phyloP scores from a whole-genome alignment of 2,888 invertebrate genomes.

The Kuschelorhynchus macadamiae region DNA sequence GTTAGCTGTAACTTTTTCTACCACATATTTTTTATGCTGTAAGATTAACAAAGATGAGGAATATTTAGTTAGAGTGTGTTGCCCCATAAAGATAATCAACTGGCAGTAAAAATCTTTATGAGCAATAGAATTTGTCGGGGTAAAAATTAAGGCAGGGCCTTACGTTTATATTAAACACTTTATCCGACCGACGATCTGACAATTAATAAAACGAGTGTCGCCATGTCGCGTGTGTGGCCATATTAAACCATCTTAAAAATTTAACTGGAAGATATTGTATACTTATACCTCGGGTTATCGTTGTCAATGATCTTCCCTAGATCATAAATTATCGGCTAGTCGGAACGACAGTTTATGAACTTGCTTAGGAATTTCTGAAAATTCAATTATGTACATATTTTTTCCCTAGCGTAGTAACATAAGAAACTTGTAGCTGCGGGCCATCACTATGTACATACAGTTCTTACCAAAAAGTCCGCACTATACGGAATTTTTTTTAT shows the following conservation, averaged over 20 bases:
- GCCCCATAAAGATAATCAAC: too few relatives aligned
- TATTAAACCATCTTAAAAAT: slow-evolving; percentile 49
- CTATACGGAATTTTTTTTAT: too few relatives aligned
- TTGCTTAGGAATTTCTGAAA: neutral
- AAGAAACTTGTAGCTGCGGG: too few relatives aligned
- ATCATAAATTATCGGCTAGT: slow-evolving; percentile 30
- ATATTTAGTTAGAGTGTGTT: too few relatives aligned
- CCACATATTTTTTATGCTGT: too few relatives aligned
- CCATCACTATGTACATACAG: too few relatives aligned
- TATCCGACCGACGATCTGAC: slow-evolving; percentile 24
- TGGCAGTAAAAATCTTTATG: slow-evolving; percentile 1
- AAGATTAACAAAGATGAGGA: too few relatives aligned
- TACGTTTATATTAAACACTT: slow-evolving; percentile 35
- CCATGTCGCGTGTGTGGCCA: slow-evolving; percentile 48
- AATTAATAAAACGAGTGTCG: slow-evolving; percentile 46
- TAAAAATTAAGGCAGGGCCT: slow-evolving; percentile 15
- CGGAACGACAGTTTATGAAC: neutral
- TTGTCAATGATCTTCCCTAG: slow-evolving; percentile 35
- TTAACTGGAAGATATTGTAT: slow-evolving; percentile 21
- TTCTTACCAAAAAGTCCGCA: too few relatives aligned
- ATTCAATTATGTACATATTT: too few relatives aligned
- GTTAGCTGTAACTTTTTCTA: too few relatives aligned
- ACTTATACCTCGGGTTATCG: slow-evolving; percentile 30
- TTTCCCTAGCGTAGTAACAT: too few relatives aligned
- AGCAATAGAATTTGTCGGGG: slow-evolving; percentile 14